These are phyloP conservation scores for Dysdera silvatica DNA, from an alignment of 1,140 invertebrate genomes.

Conservation along the genomic window DNA sequence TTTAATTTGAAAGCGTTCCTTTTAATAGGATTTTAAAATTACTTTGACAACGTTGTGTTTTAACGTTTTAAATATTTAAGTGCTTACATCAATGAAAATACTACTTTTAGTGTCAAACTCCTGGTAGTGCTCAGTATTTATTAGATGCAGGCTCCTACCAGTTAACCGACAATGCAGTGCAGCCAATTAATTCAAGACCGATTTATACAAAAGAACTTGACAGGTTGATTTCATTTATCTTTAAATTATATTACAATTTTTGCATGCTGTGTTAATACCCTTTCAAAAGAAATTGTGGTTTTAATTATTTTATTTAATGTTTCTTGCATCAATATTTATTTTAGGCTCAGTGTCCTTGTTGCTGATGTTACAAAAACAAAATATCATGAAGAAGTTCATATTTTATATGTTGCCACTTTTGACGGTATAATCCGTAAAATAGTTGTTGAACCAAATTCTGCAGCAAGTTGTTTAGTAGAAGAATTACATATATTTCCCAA, in stretches of 20 bases:
- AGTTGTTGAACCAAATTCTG: conserved; percentile 57
- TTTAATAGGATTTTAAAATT: no score
- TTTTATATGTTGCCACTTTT: conserved; percentile 69
- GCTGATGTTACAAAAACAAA: conserved; percentile 44
- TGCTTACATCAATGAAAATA: no score
- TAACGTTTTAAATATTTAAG: no score
- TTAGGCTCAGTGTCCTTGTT: conserved; percentile 45
- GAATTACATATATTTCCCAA: conserved; percentile 62
- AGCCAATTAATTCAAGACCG: conserved; percentile 56
- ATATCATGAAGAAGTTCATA: conserved; percentile 49
- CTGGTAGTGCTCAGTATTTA: conserved; percentile 29
- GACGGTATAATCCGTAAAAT: conserved; percentile 72
- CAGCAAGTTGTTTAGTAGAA: conserved; percentile 73
- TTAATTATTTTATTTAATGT: no score
- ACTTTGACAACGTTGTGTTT: no score
- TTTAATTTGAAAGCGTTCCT: no score
- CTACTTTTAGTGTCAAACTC: conserved; percentile 30
- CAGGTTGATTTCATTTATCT: conserved; percentile 39
- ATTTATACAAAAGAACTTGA: conserved; percentile 64
- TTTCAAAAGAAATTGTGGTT: no score
- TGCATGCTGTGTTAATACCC: neutral
- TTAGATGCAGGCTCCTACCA: conserved; percentile 71
- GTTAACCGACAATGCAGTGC: conserved; percentile 77
- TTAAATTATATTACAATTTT: neutral
- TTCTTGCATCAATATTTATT: no score